phyloP scores from a whole-genome alignment of 2,113 vertebrate genomes.

The Urocolius indicus region DNA sequence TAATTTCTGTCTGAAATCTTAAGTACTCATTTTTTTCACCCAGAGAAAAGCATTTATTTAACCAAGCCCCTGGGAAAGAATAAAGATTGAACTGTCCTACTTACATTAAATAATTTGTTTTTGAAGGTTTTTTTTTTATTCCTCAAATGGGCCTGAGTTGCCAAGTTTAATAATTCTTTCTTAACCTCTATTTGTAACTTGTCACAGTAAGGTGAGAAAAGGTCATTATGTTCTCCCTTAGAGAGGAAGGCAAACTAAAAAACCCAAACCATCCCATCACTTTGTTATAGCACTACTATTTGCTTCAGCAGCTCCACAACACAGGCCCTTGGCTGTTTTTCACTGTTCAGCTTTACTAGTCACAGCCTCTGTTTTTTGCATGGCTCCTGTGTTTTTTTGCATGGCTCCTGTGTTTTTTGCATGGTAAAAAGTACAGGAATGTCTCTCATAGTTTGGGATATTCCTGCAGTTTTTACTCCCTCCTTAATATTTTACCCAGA shows the following conservation, averaged over 20 bases:
- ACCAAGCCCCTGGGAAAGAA: not conserved
- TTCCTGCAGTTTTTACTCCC: not conserved
- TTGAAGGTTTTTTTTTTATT: not conserved
- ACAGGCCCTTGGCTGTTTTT: not conserved
- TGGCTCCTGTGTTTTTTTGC: not conserved
- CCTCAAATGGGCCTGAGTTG: not conserved
- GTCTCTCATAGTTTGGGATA: not conserved
- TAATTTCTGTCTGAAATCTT: not conserved
- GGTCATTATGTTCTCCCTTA: not conserved
- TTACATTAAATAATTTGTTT: not conserved
- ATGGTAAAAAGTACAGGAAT: too few relatives aligned
- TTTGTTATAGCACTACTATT: not conserved
- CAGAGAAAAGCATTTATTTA: constrained; percentile 1
- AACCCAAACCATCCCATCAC: not conserved
- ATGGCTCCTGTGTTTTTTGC: not conserved
- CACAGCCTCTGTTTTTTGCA: not conserved
- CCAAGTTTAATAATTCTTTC: not conserved
- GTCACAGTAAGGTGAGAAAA: not conserved
- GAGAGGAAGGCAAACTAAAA: not conserved
- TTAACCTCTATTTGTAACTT: constrained; percentile 1
- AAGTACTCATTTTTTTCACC: not conserved
- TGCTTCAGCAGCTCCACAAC: not conserved
- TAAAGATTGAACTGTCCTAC: not conserved
- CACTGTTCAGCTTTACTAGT: not conserved
- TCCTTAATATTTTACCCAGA: not conserved